A percentile compares a stretch with the other conserved stretches of the same genome.
Evolutionary conservation across 2,888 invertebrate species (phyloP).

Genomic region (Habroteleia sp.): DNA sequence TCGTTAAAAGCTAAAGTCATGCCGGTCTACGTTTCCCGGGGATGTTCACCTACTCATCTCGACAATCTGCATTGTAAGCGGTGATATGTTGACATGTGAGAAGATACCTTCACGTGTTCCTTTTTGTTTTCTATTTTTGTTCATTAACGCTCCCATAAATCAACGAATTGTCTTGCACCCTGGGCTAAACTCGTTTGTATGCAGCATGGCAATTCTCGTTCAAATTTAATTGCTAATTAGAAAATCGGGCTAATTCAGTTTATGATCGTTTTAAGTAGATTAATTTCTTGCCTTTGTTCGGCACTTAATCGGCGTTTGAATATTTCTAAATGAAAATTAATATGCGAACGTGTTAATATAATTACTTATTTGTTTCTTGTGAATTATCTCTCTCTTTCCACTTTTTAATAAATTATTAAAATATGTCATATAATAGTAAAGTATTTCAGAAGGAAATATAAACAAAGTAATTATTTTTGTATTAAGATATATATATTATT

Average conservation of each 20-base stretch:
- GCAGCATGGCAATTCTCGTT: neutral
- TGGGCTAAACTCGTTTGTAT: neutral
- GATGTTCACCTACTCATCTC: conserved; percentile 42
- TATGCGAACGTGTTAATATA: neutral
- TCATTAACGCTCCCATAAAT: conserved; percentile 42
- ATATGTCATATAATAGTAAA: too few species aligned
- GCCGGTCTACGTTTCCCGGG: conserved; percentile 38
- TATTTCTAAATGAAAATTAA: conserved; percentile 13
- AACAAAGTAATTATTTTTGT: too few species aligned
- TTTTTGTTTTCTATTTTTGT: conserved; percentile 11
- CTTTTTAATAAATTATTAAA: too few species aligned
- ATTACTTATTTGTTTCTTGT: too few species aligned
- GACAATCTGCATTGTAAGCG: conserved; percentile 45
- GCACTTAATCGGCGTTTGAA: conserved; percentile 5
- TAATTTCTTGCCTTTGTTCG: conserved; percentile 26
- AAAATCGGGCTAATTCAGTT: conserved; percentile 29
- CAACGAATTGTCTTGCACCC: conserved; percentile 20
- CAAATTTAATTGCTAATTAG: conserved; percentile 45
- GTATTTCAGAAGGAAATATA: too few species aligned
- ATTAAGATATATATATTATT: too few species aligned
- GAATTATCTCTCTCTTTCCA: too few species aligned
- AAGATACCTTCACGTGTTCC: conserved; percentile 8
- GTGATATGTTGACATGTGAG: conserved; percentile 49
- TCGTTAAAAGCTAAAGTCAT: conserved; percentile 62
- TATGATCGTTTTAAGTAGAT: conserved; percentile 30